A percentile compares a stretch with the other conserved stretches of the same genome.
Evolutionary conservation across 2,113 vertebrate genomes (phyloP).

Genomic region (Sebastes fasciatus): DNA sequence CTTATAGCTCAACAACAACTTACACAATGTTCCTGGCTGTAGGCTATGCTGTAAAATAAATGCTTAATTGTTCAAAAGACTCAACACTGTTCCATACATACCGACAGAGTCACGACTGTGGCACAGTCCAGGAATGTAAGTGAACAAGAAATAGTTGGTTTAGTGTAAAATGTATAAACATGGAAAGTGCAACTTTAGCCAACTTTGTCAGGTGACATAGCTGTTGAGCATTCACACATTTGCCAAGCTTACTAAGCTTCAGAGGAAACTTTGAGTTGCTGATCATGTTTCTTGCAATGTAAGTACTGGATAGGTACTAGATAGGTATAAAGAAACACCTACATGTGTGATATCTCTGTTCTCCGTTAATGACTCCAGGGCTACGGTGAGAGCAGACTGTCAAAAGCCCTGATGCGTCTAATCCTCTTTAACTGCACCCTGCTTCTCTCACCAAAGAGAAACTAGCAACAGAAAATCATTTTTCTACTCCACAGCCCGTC

Average conservation of each 20-base stretch:
- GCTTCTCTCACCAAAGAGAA: slow-evolving; percentile 41
- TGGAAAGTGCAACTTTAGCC: no score
- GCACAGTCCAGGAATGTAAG: no score
- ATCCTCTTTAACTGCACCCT: slow-evolving; percentile 54
- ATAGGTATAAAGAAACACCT: not conserved
- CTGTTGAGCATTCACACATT: not conserved
- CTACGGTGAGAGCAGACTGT: slow-evolving; percentile 26
- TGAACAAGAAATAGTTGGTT: no score
- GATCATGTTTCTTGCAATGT: not conserved
- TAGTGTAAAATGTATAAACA: no score
- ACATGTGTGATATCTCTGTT: slow-evolving; percentile 10
- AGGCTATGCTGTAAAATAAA: no score
- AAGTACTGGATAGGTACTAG: not conserved
- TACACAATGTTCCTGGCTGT: not conserved
- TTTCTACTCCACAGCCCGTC: slow-evolving; percentile 51
- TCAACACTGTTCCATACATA: no score
- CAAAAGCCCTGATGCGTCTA: slow-evolving; percentile 32
- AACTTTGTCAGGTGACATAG: not conserved
- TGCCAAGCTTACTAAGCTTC: not conserved
- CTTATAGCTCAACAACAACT: no score
- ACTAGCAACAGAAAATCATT: slow-evolving; percentile 56
- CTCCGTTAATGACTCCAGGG: slow-evolving; percentile 29
- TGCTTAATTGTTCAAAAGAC: no score
- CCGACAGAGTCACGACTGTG: no score
- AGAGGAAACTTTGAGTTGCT: not conserved